Evolutionary conservation across 2,888 invertebrate genomes (phyloP), one percentile per base, ranked within the genome.

Genomic region (Perdita meconis): DNA sequence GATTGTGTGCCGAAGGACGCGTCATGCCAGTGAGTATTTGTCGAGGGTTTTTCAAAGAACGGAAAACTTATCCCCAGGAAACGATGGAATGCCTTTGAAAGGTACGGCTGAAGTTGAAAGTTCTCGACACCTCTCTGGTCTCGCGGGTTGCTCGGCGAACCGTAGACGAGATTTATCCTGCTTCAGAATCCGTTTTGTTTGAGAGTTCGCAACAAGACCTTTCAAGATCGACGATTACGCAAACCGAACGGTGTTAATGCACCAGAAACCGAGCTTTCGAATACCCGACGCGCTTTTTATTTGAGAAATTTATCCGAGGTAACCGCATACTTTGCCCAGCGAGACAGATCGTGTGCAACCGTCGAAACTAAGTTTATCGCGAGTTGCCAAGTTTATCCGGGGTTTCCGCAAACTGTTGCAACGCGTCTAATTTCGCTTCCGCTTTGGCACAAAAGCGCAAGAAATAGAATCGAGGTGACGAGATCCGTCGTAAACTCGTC

Each of bases 21-120:
- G 55, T 47, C 61, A 61, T 30, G 56, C 51, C 50, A 12, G 38
- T 22, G 36, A 44, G 65, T 70, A 78, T 78, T 78, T 63, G 67
- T 64, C 47, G 60, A 77, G 38, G 47, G 63, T 53, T 30, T 66
- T 69, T 53, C 77, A 2, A 70, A 66, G 78, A 78, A 71, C 70
- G 53, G 59, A 67, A 66, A 77, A 67, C 56, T 67, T 71, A 77
- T 77, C 71, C 64, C 40, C 13, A 8, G 42, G 34, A 47, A 71
- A 66, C 61, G 69, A 66, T 44, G 53, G 51, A 50, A 57, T 22
- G 59, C 38, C 30, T 36, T 60, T 47, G 55, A 64, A 57, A 40
- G 10, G 10, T 10, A 55, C 10, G 55, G 30, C 38, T 19, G 47
- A 59, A 50, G 51, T 73, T 59, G 59, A 60, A 66, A 73, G 47